Evolutionary conservation across 2,113 vertebrate genomes (phyloP), one percentile per base, ranked within the genome.

Genomic region (Ceyx melanurus): DNA sequence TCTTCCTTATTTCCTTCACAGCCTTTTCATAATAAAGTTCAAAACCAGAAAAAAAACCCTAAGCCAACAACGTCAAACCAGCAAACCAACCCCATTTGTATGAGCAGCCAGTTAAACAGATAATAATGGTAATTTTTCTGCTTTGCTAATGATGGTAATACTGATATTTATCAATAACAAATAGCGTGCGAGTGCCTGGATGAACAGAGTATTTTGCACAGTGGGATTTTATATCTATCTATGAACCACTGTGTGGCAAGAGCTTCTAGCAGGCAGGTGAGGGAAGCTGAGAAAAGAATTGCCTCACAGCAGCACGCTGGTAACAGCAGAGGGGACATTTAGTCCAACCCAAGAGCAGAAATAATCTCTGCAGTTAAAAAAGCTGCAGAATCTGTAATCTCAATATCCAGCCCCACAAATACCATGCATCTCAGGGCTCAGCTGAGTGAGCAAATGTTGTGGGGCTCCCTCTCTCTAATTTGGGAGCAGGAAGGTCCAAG

Each of bases 151-250:
- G 87, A 91, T 72, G 75, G 77, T 91, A 92, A 95, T 95, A 96
- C 91, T 96, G 94, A 90, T 93, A 94, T 94, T 94, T 96, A 93
- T 96, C 90, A 92, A 93, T 96, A 96, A 95, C 65, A 93, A 80
- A 91, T 95, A 88, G 19, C 84, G 68, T 37, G 82, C 29, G 33
- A 90, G 83, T 35, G 62, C 45, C 86, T 79, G 84, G 57, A 70
- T 86, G 83, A 96, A 94, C 31, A 93, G 80, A 84, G 86, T 85
- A 19, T 92, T 96, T 96, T 95, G 54, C 95, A 93, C 92, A 90
- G 95, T 72, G 73, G 92, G 90, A 54, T 93, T 94, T 93, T 95
- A 45, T 79, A 92, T 92, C 91, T 89, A 18, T 90, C 15, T 42
- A 42, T 46, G 83, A 86, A 92, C 57, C n/a, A 31, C 3, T 3